phyloP scores from a whole-genome alignment of 2,113 vertebrate genomes.

The Serilophus lunatus region DNA sequence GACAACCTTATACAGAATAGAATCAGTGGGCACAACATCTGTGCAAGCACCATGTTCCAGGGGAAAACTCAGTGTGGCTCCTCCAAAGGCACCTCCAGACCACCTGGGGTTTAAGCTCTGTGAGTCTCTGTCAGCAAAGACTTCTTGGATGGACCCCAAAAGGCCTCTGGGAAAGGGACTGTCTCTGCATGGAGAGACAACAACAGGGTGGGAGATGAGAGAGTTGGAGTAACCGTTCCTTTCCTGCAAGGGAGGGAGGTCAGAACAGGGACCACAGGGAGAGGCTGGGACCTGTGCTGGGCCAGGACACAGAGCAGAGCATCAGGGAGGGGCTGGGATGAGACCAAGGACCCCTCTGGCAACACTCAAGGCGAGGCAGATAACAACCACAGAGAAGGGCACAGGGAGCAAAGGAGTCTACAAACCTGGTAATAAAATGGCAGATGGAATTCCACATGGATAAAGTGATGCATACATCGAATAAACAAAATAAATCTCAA shows the following conservation, averaged over 20 bases:
- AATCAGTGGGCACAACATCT: neutral
- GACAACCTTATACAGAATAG: neutral
- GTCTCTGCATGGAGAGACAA: neutral
- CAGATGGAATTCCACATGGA: neutral
- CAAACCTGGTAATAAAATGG: neutral
- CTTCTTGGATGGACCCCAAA: neutral
- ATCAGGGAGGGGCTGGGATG: neutral
- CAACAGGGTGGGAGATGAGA: neutral
- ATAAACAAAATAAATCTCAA: neutral
- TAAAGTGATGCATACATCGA: neutral
- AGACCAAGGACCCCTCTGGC: neutral
- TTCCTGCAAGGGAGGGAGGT: neutral
- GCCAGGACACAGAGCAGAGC: neutral
- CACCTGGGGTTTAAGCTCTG: neutral
- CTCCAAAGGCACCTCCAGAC: neutral
- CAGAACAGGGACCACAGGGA: neutral
- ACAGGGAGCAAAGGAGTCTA: neutral
- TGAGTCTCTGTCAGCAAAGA: rapidly evolving
- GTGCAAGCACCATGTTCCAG: rapidly evolving
- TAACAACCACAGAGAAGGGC: neutral
- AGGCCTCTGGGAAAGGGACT: neutral
- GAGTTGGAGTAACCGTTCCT: neutral
- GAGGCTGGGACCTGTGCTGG: neutral
- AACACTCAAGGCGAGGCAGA: neutral
- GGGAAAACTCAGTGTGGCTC: neutral